Conservation (phyloP, 2,797 vertebrate species). For the Pagetopsis macropterus region DNA sequence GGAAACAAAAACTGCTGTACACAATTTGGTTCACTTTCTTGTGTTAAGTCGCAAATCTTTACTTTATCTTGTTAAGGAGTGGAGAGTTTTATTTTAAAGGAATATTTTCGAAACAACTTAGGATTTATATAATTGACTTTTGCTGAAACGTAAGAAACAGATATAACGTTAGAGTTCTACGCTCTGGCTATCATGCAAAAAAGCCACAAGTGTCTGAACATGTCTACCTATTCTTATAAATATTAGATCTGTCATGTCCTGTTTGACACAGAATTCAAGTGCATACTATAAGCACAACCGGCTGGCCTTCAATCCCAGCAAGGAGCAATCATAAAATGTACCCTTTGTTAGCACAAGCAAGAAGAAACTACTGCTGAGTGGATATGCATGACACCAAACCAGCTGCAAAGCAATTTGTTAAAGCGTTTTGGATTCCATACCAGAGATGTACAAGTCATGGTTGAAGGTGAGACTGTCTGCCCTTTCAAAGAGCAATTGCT, state of each 20-base stretch:
- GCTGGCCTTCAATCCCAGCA: background rate
- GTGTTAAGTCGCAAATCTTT: background rate
- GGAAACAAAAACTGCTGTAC: background rate
- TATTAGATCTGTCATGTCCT: background rate
- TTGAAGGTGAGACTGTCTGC: slow-evolving; percentile 1
- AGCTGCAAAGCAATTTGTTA: slow-evolving; percentile 4
- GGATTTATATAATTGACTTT: background rate
- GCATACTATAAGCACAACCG: background rate
- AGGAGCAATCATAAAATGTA: background rate
- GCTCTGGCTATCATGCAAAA: background rate
- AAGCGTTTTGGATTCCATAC: background rate
- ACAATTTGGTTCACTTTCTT: background rate
- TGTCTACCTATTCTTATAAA: background rate
- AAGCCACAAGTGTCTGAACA: background rate
- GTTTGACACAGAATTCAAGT: background rate
- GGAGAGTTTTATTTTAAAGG: background rate
- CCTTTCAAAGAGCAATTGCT: slow-evolving; percentile 2
- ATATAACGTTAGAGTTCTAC: background rate
- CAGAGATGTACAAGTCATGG: background rate
- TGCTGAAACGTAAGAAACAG: background rate
- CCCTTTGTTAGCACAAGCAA: background rate
- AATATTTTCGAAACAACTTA: background rate
- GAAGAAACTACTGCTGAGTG: slow-evolving; percentile 4
- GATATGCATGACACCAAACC: slow-evolving; percentile 1
- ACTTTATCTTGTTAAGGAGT: background rate